Evolutionary conservation across 2,797 vertebrate species (phyloP).

Genomic region (Sebastes elongatus): DNA sequence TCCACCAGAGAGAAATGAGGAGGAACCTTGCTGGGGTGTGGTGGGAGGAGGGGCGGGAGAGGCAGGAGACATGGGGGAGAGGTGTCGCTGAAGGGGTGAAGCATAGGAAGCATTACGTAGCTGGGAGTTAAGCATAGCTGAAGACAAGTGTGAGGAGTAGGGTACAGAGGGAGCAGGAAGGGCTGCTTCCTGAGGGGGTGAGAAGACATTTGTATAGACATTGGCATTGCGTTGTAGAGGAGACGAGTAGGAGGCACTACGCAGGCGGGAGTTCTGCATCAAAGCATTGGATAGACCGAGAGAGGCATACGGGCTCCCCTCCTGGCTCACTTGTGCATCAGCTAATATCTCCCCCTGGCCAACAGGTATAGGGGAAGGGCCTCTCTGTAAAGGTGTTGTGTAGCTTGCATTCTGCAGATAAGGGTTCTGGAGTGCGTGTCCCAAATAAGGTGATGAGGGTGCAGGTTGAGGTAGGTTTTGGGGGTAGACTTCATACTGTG

Average conservation of each 20-base stretch:
- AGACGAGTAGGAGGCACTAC: conserved; percentile 64
- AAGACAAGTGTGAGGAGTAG: conserved; percentile 68
- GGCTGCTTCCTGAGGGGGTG: conserved; percentile 44
- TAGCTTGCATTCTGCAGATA: conserved; percentile 68
- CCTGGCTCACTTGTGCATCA: conserved; percentile 45
- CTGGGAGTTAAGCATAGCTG: conserved; percentile 73
- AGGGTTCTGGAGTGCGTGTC: conserved; percentile 71
- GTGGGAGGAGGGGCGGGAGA: conserved; percentile 40
- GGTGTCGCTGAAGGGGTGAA: conserved; percentile 69
- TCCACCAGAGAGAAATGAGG: conserved; percentile 63
- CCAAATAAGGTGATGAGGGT: conserved; percentile 62
- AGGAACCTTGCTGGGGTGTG: conserved; percentile 45
- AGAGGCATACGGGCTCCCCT: conserved; percentile 24
- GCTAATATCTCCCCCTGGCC: conserved; percentile 29
- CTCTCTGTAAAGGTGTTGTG: conserved; percentile 65
- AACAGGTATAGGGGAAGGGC: conserved; percentile 58
- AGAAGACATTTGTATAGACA: conserved; percentile 66
- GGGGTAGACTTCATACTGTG: conserved; percentile 38
- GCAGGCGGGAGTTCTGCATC: conserved; percentile 59
- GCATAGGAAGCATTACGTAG: conserved; percentile 76
- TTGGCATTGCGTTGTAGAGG: conserved; percentile 75
- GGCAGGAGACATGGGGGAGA: conserved; percentile 55
- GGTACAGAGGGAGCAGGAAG: conserved; percentile 9
- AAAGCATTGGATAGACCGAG: conserved; percentile 59
- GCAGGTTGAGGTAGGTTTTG: conserved; percentile 45